phyloP scores from a whole-genome alignment of 2,113 vertebrate species.

The Chunga burmeisteri region DNA sequence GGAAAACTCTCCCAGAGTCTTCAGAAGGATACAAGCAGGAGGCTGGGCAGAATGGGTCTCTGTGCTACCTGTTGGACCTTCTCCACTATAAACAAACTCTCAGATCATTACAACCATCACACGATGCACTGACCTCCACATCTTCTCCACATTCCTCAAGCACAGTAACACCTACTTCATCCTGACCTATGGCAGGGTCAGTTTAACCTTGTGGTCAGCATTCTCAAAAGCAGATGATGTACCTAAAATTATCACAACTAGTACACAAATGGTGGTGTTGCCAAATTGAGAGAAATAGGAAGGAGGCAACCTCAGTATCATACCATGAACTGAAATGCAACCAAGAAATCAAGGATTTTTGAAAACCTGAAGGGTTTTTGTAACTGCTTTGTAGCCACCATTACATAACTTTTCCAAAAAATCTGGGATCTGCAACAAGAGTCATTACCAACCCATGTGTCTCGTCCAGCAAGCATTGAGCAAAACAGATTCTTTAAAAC shows the following conservation, averaged over 20 bases:
- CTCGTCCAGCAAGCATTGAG: not conserved
- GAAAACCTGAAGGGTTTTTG: not conserved
- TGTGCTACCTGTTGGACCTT: not conserved
- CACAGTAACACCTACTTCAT: not conserved
- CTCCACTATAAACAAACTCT: not conserved
- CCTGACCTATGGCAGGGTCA: not conserved
- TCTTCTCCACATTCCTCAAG: not conserved
- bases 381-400: not conserved
- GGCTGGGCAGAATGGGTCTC: not conserved
- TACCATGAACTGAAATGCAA: not conserved
- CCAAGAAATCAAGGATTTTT: not conserved
- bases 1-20: not conserved
- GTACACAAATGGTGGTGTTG: accelerated
- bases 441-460: not conserved
- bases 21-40: not conserved
- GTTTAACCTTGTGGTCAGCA: not conserved
- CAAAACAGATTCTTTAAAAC: not conserved
- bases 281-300: not conserved
- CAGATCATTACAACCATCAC: not conserved
- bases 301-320: not conserved
- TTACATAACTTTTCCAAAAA: not conserved
- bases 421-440: not conserved
- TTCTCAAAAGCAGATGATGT: not conserved
- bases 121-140: not conserved
- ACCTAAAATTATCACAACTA: not conserved